Conservation (phyloP, 2,797 vertebrate species). For the Etheostoma nigrum region DNA sequence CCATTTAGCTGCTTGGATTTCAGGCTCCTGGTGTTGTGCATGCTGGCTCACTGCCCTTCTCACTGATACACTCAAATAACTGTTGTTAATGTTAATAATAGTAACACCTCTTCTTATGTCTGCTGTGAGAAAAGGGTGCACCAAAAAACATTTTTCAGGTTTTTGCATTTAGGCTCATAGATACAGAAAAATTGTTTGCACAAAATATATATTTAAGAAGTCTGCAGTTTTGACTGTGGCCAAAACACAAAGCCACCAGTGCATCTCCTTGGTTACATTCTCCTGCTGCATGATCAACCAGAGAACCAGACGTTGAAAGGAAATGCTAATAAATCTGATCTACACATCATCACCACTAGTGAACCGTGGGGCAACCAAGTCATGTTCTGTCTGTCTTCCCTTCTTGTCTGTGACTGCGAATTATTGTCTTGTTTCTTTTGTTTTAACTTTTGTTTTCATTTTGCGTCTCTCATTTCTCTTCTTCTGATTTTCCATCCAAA, state of each 20-base stretch:
- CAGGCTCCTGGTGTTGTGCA: not conserved
- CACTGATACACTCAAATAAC: too few species aligned
- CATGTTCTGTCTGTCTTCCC: constrained; percentile 34
- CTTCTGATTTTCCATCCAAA: constrained; percentile 30
- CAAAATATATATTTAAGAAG: not conserved
- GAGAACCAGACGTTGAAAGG: constrained; percentile 42
- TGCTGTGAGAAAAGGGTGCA: too few species aligned
- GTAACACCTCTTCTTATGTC: too few species aligned
- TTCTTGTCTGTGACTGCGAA: constrained; percentile 13
- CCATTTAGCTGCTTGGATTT: not conserved
- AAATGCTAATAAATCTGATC: constrained; percentile 56
- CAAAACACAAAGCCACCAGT: not conserved
- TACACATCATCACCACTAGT: constrained; percentile 33
- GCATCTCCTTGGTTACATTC: constrained; percentile 14
- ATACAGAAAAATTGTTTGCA: not conserved
- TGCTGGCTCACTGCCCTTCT: too few species aligned
- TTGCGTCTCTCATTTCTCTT: constrained; percentile 2
- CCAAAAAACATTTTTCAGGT: too few species aligned
- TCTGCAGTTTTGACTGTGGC: not conserved
- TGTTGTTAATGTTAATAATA: too few species aligned
- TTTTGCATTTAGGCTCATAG: too few species aligned
- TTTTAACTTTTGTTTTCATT: not conserved
- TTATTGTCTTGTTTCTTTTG: not conserved
- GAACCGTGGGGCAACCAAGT: constrained; percentile 24
- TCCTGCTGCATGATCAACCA: constrained; percentile 23